phyloP scores from a whole-genome alignment of 2,797 vertebrate species.

The Potorous gilbertii region DNA sequence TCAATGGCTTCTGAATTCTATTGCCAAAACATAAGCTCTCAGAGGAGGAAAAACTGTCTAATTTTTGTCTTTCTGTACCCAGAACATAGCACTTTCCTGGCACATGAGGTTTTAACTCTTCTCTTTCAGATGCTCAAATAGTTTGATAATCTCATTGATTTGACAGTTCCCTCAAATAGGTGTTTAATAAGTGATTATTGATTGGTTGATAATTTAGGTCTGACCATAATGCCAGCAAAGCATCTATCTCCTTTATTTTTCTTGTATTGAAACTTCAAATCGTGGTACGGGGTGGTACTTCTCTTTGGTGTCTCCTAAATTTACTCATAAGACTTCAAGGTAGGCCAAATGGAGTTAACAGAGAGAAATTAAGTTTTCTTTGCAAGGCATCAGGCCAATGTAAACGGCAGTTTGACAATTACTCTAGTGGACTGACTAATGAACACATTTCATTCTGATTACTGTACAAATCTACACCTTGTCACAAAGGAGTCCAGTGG shows the following conservation, averaged over 20 bases:
- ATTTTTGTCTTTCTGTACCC: background rate
- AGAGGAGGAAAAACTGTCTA: background rate
- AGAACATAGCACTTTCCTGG: background rate
- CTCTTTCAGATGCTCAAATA: background rate
- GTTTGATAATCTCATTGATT: background rate
- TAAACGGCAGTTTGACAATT: background rate
- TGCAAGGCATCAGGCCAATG: background rate
- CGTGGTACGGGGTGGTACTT: conserved; percentile 19
- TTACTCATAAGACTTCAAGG: conserved; percentile 2
- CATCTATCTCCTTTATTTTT: conserved; percentile 9
- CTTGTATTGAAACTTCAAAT: background rate
- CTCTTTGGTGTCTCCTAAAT: conserved; percentile 34
- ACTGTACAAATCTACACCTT: background rate
- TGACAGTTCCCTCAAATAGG: background rate
- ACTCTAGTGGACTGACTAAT: background rate
- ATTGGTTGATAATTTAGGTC: background rate
- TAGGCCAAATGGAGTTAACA: conserved; percentile 20
- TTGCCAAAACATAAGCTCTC: background rate
- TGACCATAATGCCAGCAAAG: background rate
- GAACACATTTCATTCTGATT: conserved; percentile 3
- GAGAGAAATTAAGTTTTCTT: conserved; percentile 54
- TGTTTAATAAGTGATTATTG: conserved; percentile 22
- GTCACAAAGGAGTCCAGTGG: background rate
- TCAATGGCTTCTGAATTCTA: background rate
- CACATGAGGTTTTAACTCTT: background rate